A percentile compares a stretch with the other conserved stretches of the same genome.
Evolutionary conservation across 2,888 invertebrate species (phyloP).

Genomic region (Euzetes globulus): DNA sequence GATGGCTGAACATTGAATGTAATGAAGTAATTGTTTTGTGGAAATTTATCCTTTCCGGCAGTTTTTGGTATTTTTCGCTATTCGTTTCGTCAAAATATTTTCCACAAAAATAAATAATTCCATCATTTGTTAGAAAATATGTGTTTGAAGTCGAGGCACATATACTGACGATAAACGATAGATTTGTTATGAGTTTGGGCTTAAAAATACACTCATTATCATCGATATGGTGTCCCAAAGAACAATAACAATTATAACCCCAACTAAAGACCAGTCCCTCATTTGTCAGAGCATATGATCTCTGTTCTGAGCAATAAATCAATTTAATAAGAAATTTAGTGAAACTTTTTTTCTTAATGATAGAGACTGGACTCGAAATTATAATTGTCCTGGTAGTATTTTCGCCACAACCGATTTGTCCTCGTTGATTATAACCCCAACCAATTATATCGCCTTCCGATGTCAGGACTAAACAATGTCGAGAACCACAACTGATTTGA

Average conservation of each 20-base stretch:
- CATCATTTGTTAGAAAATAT: background rate
- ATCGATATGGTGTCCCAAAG: background rate
- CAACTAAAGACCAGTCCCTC: background rate
- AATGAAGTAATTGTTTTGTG: background rate
- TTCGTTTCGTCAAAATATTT: background rate
- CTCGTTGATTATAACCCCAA: background rate
- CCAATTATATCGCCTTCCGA: background rate
- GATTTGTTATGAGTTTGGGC: background rate
- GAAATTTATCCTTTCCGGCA: background rate
- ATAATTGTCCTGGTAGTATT: too few species aligned
- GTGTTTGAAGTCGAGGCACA: background rate
- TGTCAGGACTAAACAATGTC: background rate
- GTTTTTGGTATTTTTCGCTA: background rate
- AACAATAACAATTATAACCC: background rate
- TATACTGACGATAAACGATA: background rate
- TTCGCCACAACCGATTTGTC: background rate
- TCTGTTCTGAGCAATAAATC: background rate
- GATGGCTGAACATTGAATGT: background rate
- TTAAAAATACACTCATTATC: background rate
- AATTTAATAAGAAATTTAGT: background rate
- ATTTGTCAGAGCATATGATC: background rate
- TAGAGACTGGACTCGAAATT: too few species aligned
- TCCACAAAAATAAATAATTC: background rate
- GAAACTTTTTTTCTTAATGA: too few species aligned
- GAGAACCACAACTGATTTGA: background rate